Percentiles rank a stretch among this genome's conserved stretches.
Conservation (phyloP, 1,140 invertebrate genomes). For the Saccostrea echinata region DNA sequence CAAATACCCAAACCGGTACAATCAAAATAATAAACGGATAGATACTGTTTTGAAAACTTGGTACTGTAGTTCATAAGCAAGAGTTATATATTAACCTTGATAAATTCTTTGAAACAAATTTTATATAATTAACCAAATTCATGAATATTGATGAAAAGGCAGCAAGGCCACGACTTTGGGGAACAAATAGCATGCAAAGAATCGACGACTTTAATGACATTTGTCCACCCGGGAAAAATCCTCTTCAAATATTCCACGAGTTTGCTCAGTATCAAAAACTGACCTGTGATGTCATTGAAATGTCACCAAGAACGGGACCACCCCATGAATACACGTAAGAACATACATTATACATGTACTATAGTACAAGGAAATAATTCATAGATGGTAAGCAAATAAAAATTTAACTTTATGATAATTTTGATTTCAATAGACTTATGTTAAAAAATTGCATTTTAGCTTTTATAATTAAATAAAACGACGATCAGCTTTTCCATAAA, state of each 20-base stretch:
- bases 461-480: too few relatives aligned
- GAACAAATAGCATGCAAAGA: neutral
- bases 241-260: neutral
- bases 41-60: too few relatives aligned
- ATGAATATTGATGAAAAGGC: neutral
- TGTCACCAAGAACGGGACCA: neutral
- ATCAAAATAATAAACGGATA: neutral
- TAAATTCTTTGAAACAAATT: too few relatives aligned
- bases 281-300: neutral
- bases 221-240: conserved; percentile 24
- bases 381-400: too few relatives aligned
- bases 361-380: neutral
- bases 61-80: too few relatives aligned
- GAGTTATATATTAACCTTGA: too few relatives aligned
- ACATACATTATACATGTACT: neutral
- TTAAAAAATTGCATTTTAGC: too few relatives aligned
- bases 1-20: conserved; percentile 40
- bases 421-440: too few relatives aligned
- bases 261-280: neutral
- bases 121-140: too few relatives aligned
- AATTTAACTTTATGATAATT: too few relatives aligned
- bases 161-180: neutral
- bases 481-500: too few relatives aligned
- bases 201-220: conserved; percentile 10
- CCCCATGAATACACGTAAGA: neutral